Percentiles rank a stretch among this genome's conserved stretches.
Evolutionary conservation across 2,797 vertebrate genomes (phyloP).

Genomic region (Cyclura pinguis): DNA sequence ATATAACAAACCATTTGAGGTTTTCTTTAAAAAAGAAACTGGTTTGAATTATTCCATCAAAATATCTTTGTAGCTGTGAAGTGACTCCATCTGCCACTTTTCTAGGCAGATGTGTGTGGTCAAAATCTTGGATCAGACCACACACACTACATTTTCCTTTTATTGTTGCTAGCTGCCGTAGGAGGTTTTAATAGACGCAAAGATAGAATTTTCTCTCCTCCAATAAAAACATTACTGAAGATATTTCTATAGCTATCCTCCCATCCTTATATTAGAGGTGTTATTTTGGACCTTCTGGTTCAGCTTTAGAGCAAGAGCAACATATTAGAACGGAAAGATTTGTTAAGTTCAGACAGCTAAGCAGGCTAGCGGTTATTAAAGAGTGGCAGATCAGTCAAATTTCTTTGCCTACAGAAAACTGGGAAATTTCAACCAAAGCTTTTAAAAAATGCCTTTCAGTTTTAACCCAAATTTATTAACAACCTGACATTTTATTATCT

Average conservation of each 20-base stretch:
- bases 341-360: not conserved
- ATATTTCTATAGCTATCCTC: not conserved
- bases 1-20: not conserved
- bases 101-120: not conserved
- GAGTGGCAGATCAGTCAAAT: not conserved
- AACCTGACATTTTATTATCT: not conserved
- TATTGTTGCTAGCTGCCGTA: not conserved
- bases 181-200: not conserved
- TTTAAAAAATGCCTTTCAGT: not conserved
- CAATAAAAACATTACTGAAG: not conserved
- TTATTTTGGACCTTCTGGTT: slow-evolving; percentile 21
- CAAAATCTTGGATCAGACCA: not conserved
- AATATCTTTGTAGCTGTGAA: not conserved
- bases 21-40: not conserved
- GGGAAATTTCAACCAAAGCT: slow-evolving; percentile 18
- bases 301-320: not conserved
- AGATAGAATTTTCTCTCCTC: too few relatives aligned
- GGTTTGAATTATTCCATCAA: slow-evolving; percentile 5
- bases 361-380: slow-evolving; percentile 30
- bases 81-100: not conserved
- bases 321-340: not conserved
- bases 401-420: not conserved
- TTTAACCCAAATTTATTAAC: not conserved
- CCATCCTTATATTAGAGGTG: not conserved
- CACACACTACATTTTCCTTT: not conserved